Evolutionary conservation across 2,888 invertebrate genomes (phyloP).

Genomic region (Carcina quercana): DNA sequence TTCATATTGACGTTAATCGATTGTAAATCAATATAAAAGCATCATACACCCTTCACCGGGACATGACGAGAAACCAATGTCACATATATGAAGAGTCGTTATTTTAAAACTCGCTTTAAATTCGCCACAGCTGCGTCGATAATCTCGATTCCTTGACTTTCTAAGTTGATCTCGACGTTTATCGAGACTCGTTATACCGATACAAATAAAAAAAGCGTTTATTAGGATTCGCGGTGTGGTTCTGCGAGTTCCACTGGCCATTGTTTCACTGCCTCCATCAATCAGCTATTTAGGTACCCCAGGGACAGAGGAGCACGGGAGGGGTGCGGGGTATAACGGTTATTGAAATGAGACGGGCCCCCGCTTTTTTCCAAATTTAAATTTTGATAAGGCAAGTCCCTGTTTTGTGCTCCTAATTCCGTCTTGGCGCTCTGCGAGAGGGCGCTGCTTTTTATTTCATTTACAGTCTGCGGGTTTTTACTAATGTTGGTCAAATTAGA

Average conservation of each 20-base stretch:
- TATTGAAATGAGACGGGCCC: constrained; percentile 72
- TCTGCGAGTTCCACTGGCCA: constrained; percentile 50
- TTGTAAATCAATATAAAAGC: too few relatives aligned
- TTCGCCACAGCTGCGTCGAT: constrained; percentile 45
- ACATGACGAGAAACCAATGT: too few relatives aligned
- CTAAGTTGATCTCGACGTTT: constrained; percentile 62
- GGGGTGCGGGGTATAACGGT: constrained; percentile 61
- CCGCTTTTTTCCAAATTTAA: constrained; percentile 73
- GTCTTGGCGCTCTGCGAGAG: constrained; percentile 50
- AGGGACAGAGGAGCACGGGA: constrained; percentile 20
- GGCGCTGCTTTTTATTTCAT: constrained; percentile 56
- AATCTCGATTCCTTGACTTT: constrained; percentile 55
- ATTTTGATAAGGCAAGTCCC: constrained; percentile 72
- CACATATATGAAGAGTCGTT: neutral
- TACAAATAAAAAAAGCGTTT: constrained; percentile 71
- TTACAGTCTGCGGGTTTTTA: constrained; percentile 47
- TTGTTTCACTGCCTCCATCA: constrained; percentile 69
- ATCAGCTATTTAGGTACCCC: constrained; percentile 56
- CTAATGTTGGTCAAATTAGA: constrained; percentile 27
- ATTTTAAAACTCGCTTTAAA: constrained; percentile 27
- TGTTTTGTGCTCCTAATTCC: constrained; percentile 64
- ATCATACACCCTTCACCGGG: too few relatives aligned
- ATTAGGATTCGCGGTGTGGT: constrained; percentile 69
- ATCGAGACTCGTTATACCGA: constrained; percentile 58
- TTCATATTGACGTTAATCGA: too few relatives aligned